These are phyloP conservation scores for Triplophysa rosa DNA, from an alignment of 2,113 vertebrate species.

Conservation along the genomic window DNA sequence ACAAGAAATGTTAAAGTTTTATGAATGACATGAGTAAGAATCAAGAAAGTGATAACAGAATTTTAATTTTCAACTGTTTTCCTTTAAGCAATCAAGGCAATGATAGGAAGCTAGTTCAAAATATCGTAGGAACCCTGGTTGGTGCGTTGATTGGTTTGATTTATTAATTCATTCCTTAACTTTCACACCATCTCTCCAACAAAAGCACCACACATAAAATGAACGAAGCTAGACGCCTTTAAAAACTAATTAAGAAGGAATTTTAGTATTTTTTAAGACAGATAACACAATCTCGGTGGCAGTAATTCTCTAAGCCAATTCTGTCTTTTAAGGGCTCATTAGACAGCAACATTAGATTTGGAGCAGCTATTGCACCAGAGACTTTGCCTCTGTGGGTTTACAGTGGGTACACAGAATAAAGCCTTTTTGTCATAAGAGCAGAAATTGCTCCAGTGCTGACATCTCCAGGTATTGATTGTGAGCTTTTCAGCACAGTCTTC, in stretches of 20 bases:
- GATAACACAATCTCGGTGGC: slow-evolving; percentile 45
- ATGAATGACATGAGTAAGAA: too few species aligned
- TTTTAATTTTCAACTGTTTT: too few species aligned
- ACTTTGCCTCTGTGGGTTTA: slow-evolving; percentile 33
- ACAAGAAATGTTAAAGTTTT: too few species aligned
- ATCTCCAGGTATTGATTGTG: not conserved
- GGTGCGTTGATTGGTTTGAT: slow-evolving; percentile 9
- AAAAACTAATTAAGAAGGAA: slow-evolving; percentile 51
- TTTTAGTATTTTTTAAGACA: slow-evolving; percentile 32
- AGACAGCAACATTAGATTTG: slow-evolving; percentile 46
- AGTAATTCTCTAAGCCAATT: slow-evolving; percentile 39
- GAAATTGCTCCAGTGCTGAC: not conserved
- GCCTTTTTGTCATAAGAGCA: not conserved
- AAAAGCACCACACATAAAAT: slow-evolving; percentile 37
- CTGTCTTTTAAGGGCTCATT: slow-evolving; percentile 47
- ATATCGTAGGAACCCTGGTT: not conserved
- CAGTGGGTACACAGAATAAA: slow-evolving; percentile 14
- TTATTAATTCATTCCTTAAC: slow-evolving; percentile 4
- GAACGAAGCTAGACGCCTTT: slow-evolving; percentile 33
- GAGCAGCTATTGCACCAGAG: slow-evolving; percentile 34
- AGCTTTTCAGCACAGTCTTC: slow-evolving; percentile 31
- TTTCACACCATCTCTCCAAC: not conserved
- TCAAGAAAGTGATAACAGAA: too few species aligned
- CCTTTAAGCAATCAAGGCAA: not conserved
- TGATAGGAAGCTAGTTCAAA: not conserved